Base-by-base conservation (phyloP, 1,140 invertebrate species). In the Bombus waltoni region DNA sequence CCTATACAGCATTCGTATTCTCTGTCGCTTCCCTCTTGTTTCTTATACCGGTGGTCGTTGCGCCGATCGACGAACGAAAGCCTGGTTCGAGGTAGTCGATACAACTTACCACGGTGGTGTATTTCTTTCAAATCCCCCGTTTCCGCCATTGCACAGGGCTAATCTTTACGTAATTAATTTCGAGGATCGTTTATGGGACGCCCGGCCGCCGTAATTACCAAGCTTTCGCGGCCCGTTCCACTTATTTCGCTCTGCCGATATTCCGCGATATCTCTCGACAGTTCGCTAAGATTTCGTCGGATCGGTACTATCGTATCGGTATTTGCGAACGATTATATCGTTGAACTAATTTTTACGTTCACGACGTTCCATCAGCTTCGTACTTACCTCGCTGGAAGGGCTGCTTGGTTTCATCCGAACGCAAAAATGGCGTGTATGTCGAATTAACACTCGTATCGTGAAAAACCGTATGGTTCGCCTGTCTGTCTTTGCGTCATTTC, bases 361-460 rank as follows among this genome's bases (percentile, higher is more conserved):
- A 6, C 25, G 57, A 13, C 2, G 40, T 10, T 38, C 38, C 25
- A 3, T 0, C 42, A 40, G 22, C 32, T 59, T 38, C 2, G 32
- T 18, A 25, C 18, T 8, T 53, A 53, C 5, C 3, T 28, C 22
- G 53, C 32, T 11, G 9, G 10, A 72, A n/a, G 66, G 40, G 18
- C 15, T 62, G 74, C 53, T 28, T 35, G 47, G 10, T 42, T 62
- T n/a, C n/a, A 22, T 5, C 4, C 42, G 76, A 32, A 85, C 68
- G 76, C 4, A 80, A 85, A 85, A 80, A 85, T 85, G 83, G 83
- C 83, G 77, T 32, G 40, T 38, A 28, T 3, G 22, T 53, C 8
- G 42, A 11, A 83, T 40, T 4, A 42, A 25, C 47, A 22, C 32
- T n/a, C 8, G 28, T 57, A 6, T n/a, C 25, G 8, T 1, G 3